Conservation (phyloP, 2,113 vertebrate genomes). For the Dasyprocta punctata region DNA sequence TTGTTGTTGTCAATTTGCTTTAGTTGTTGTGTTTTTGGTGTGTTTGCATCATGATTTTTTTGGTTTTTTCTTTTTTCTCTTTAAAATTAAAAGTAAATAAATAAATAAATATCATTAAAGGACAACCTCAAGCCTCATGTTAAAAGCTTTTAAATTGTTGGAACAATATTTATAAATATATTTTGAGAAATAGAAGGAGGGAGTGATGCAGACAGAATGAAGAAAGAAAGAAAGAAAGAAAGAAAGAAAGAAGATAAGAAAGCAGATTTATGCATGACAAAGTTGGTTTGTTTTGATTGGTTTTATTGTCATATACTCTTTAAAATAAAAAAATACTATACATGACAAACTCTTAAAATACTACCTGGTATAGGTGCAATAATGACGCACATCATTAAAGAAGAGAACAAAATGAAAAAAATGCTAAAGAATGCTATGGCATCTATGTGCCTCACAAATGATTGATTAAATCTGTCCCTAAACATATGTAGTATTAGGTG, state of each 20-base stretch:
- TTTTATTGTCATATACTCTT: no score
- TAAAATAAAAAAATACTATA: no score
- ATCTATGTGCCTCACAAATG: background rate
- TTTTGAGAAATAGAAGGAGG: constrained; percentile 3
- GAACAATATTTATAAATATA: background rate
- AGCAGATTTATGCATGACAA: background rate
- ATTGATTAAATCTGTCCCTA: constrained; percentile 30
- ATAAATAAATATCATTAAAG: background rate
- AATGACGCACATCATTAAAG: background rate
- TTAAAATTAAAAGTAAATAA: no score
- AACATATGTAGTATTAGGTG: background rate
- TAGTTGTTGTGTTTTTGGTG: no score
- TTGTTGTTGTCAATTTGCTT: no score
- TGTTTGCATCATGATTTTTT: no score
- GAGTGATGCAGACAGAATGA: background rate
- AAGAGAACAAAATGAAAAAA: background rate
- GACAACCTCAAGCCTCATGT: background rate
- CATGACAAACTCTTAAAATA: constrained; percentile 36
- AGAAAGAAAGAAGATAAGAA: background rate
- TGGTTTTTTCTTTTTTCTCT: no score
- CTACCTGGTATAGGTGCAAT: background rate
- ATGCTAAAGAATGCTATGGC: background rate
- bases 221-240: background rate
- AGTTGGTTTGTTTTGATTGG: no score
- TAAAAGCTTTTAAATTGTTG: background rate